Evolutionary conservation across 2,888 invertebrate genomes (phyloP).

Genomic region (Heliconius erato): DNA sequence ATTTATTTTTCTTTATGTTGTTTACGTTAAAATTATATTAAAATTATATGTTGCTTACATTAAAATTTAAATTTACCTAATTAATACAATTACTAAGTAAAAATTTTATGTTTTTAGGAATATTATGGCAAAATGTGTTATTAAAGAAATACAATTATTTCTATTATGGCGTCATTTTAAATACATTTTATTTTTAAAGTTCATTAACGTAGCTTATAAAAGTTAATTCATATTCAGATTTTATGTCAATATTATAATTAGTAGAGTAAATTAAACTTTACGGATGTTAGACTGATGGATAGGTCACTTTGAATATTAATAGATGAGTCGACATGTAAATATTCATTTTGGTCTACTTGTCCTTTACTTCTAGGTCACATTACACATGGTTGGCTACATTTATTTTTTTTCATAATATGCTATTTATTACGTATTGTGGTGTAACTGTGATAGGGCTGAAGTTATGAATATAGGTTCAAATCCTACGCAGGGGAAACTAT

Average conservation of each 20-base stretch:
- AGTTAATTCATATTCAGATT: constrained; percentile 13
- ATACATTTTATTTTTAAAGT: neutral
- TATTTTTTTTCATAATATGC: neutral
- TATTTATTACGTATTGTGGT: neutral
- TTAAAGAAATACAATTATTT: no score
- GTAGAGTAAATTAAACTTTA: constrained; percentile 35
- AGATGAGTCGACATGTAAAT: constrained; percentile 50
- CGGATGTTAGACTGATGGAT: constrained; percentile 43
- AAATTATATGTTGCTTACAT: neutral
- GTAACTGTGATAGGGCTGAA: neutral
- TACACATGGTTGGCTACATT: neutral
- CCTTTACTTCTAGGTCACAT: constrained; percentile 55
- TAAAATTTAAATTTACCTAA: neutral
- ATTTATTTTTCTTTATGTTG: neutral
- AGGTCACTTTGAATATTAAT: constrained; percentile 52
- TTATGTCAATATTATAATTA: constrained; percentile 27
- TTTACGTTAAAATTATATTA: neutral
- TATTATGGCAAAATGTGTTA: no score
- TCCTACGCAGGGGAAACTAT: neutral
- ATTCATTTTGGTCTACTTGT: constrained; percentile 54
- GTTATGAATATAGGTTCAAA: neutral
- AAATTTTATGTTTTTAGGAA: no score
- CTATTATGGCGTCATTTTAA: neutral
- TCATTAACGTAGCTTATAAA: neutral
- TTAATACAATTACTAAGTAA: no score